A percentile compares a stretch with the other conserved stretches of the same genome.
phyloP scores from a whole-genome alignment of 1,140 invertebrate species.

The Samia ricini region DNA sequence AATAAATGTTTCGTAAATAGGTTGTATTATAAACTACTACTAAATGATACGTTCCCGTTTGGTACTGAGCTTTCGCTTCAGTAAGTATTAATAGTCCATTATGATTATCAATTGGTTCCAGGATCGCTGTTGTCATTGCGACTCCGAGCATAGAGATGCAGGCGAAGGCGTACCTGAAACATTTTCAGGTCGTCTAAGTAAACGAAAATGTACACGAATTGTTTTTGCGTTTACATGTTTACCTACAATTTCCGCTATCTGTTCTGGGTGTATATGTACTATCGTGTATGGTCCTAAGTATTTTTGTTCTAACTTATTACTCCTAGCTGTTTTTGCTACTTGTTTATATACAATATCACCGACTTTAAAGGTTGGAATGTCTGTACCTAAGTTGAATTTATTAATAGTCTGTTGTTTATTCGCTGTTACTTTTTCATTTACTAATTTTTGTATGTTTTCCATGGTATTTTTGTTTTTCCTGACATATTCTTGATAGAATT shows the following conservation, averaged over 20 bases:
- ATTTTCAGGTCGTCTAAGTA: conserved; percentile 27
- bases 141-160: conserved; percentile 21
- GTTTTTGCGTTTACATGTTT: conserved; percentile 28
- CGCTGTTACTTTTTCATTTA: conserved; percentile 14
- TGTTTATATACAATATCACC: conserved; percentile 35
- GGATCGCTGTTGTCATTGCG: conserved; percentile 17
- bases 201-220: conserved; percentile 30
- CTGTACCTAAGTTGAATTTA: conserved; percentile 19
- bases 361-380: conserved; percentile 11
- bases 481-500: conserved; percentile 39
- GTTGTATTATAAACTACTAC: conserved; percentile 23
- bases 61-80: conserved; percentile 23
- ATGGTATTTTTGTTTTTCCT: conserved; percentile 32
- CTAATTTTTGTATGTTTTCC: conserved; percentile 24
- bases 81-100: conserved; percentile 26
- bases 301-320: conserved; percentile 27
- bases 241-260: conserved; percentile 34
- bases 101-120: conserved; percentile 32
- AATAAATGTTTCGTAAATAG: conserved; percentile 16
- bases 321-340: conserved; percentile 32
- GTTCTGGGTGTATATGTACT: conserved; percentile 27
- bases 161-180: conserved; percentile 25
- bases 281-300: conserved; percentile 35
- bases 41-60: conserved; percentile 22
- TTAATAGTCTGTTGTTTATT: conserved; percentile 27